Evolutionary conservation across 2,888 invertebrate genomes (phyloP).

Genomic region (Scaptodrosophila latifasciaeformis): DNA sequence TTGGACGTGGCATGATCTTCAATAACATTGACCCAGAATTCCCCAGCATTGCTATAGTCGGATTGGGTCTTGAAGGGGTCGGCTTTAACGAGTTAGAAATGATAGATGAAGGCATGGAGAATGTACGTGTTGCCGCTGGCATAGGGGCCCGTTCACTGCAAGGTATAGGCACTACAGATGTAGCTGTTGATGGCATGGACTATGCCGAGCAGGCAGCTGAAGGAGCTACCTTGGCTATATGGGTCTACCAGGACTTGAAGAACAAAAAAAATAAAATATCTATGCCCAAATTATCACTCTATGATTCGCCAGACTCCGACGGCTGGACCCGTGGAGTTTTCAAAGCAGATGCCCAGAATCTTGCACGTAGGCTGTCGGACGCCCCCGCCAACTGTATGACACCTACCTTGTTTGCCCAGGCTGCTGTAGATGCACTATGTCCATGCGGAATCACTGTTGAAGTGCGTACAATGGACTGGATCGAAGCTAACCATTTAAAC

Average conservation of each 20-base stretch:
- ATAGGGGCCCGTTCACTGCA: conserved; percentile 76
- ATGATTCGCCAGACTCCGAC: conserved; percentile 76
- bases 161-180: conserved; percentile 75
- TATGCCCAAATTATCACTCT: conserved; percentile 76
- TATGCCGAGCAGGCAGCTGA: conserved; percentile 82
- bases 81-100: conserved; percentile 81
- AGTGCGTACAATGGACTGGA: conserved; percentile 77
- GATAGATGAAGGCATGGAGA: conserved; percentile 82
- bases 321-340: conserved; percentile 80
- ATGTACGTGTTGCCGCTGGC: conserved; percentile 81
- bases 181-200: conserved; percentile 79
- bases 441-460: conserved; percentile 77
- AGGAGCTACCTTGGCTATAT: conserved; percentile 78
- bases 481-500: conserved; percentile 77
- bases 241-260: conserved; percentile 80
- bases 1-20: conserved; percentile 75
- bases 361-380: conserved; percentile 82
- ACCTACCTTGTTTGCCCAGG: conserved; percentile 82
- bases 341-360: conserved; percentile 84
- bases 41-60: conserved; percentile 80
- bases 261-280: conserved; percentile 72
- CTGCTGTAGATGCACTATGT: conserved; percentile 80
- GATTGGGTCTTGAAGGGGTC: conserved; percentile 79
- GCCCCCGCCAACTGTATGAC: conserved; percentile 86
- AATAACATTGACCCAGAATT: conserved; percentile 79